These are phyloP conservation scores for Conus betulinus DNA, from an alignment of 1,140 invertebrate species.

Conservation along the genomic window DNA sequence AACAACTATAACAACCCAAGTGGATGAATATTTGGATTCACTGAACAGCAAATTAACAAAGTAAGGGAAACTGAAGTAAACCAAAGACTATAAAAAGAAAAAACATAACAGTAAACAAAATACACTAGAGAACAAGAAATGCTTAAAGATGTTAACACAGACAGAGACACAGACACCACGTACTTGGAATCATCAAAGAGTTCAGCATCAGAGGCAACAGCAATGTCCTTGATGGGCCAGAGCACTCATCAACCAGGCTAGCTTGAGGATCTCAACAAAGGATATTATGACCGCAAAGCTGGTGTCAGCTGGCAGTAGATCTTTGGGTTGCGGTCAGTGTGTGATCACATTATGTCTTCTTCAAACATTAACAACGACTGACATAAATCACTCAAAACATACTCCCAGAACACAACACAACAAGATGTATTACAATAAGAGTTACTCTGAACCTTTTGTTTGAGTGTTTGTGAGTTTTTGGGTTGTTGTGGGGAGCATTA, in stretches of 20 bases:
- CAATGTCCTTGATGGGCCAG: constrained; percentile 73
- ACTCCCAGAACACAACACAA: too few relatives aligned
- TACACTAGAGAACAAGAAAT: not conserved
- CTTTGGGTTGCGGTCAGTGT: constrained; percentile 69
- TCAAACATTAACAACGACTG: too few relatives aligned
- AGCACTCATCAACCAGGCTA: constrained; percentile 74
- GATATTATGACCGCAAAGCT: constrained; percentile 69
- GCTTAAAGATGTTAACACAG: not conserved
- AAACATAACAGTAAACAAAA: not conserved
- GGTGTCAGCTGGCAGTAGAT: constrained; percentile 70
- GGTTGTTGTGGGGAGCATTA: too few relatives aligned
- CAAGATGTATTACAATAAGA: too few relatives aligned
- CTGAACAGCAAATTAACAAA: too few relatives aligned
- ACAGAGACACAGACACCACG: constrained; percentile 17
- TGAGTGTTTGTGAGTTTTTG: too few relatives aligned
- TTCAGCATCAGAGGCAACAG: constrained; percentile 72
- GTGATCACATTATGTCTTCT: constrained; percentile 75
- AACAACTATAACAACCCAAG: too few relatives aligned
- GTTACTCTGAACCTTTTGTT: too few relatives aligned
- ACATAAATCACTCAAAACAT: too few relatives aligned
- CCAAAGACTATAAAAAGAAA: not conserved
- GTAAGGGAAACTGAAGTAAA: too few relatives aligned
- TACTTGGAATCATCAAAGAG: constrained; percentile 75
- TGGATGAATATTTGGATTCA: too few relatives aligned
- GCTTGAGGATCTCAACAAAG: too few relatives aligned